These are phyloP conservation scores for Peromyscus polionotus DNA, from an alignment of 2,113 vertebrate genomes.

Conservation along the genomic window DNA sequence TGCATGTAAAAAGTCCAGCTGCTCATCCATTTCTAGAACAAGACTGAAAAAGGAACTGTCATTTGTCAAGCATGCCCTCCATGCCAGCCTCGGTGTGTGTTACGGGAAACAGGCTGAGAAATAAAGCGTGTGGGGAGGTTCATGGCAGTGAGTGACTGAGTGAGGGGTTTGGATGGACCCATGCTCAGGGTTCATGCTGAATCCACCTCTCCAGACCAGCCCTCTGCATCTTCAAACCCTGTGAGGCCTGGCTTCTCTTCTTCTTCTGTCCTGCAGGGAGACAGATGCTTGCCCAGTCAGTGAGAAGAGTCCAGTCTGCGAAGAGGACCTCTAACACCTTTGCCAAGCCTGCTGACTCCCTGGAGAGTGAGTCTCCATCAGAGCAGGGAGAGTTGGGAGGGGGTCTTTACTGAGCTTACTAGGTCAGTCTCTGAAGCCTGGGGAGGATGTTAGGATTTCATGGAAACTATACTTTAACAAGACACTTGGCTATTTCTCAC, in stretches of 20 bases:
- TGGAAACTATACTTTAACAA: conserved; percentile 4
- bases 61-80: neutral
- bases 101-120: neutral
- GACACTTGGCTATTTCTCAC: neutral
- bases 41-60: neutral
- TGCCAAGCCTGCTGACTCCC: conserved; percentile 72
- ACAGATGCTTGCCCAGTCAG: conserved; percentile 84
- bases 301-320: conserved; percentile 84
- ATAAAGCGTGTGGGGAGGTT: neutral
- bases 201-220: neutral
- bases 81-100: neutral
- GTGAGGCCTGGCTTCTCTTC: neutral
- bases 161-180: neutral
- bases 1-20: neutral
- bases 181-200: neutral
- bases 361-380: conserved; percentile 86
- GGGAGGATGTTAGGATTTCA: neutral
- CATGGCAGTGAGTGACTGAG: neutral
- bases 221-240: neutral
- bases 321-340: conserved; percentile 77
- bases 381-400: neutral
- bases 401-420: neutral
- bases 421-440: neutral
- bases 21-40: conserved; percentile 25
- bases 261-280: conserved; percentile 69